A percentile compares a stretch with the other conserved stretches of the same genome.
Conservation (phyloP, 2,797 vertebrate genomes). For the Hippoglossus hippoglossus region DNA sequence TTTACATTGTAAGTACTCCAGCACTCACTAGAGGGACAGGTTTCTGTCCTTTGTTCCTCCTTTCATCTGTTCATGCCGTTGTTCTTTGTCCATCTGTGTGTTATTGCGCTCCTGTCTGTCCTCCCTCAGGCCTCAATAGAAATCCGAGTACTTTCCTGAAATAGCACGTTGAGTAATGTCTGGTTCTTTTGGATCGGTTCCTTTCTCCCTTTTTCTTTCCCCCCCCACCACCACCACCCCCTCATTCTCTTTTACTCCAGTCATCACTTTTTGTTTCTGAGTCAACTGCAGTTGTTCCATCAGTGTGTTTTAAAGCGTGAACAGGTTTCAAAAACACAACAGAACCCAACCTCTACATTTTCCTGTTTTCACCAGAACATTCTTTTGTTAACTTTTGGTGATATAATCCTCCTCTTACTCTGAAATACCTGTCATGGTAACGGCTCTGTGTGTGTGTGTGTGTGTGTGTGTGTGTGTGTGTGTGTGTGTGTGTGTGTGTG, state of each 20-base stretch:
- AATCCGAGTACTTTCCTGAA: constrained; percentile 71
- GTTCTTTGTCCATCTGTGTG: constrained; percentile 48
- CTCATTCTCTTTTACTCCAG: constrained; percentile 13
- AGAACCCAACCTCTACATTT: constrained; percentile 2
- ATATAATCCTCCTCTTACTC: constrained; percentile 36
- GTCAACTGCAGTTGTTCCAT: constrained; percentile 50
- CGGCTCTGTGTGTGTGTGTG: neutral
- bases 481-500: neutral
- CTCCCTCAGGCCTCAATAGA: constrained; percentile 51
- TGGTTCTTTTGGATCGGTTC: constrained; percentile 74
- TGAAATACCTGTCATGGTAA: constrained; percentile 9
- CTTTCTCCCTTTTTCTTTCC: neutral
- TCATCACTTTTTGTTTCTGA: constrained; percentile 52
- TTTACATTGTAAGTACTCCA: no score
- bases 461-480: neutral
- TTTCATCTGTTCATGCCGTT: constrained; percentile 7
- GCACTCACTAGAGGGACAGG: no score
- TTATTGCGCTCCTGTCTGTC: constrained; percentile 56
- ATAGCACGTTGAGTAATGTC: constrained; percentile 83
- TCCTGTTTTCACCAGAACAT: constrained; percentile 13
- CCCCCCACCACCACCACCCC: no score
- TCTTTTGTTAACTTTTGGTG: constrained; percentile 44
- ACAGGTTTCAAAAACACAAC: constrained; percentile 20
- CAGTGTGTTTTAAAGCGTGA: constrained; percentile 60
- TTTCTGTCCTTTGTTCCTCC: no score